These are phyloP conservation scores for Azemiops feae DNA, from an alignment of 2,113 vertebrate genomes.

Conservation along the genomic window DNA sequence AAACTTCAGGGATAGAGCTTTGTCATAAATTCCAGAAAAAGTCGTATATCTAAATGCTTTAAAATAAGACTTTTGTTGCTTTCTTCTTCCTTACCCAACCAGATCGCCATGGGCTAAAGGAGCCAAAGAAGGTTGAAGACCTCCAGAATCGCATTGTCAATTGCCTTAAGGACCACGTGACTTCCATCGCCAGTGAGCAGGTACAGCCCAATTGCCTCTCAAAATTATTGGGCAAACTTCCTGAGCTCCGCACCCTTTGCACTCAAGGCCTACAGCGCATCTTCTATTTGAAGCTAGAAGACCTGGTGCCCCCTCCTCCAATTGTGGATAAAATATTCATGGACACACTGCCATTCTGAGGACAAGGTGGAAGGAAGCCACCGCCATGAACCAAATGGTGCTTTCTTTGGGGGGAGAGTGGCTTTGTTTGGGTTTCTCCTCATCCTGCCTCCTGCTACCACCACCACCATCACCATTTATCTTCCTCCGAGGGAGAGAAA, in stretches of 20 bases:
- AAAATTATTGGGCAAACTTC: constrained; percentile 87
- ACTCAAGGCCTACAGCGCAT: constrained; percentile 94
- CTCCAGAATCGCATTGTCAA: constrained; percentile 88
- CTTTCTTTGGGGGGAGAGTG: not conserved
- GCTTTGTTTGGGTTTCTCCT: not conserved
- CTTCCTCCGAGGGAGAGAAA: not conserved
- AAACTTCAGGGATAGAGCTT: not conserved
- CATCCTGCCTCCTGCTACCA: not conserved
- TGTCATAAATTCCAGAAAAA: not conserved
- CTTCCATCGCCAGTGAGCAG: constrained; percentile 65
- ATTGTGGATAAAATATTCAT: constrained; percentile 95
- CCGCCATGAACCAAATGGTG: not conserved
- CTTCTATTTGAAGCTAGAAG: constrained; percentile 94
- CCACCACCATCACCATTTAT: not conserved
- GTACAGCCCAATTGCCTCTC: constrained; percentile 84
- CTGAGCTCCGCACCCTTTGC: constrained; percentile 90
- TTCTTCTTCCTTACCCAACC: not conserved
- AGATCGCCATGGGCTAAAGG: constrained; percentile 92
- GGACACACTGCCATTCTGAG: constrained; percentile 92
- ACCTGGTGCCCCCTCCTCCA: constrained; percentile 87
- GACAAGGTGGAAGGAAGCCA: not conserved
- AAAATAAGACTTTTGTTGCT: not conserved
- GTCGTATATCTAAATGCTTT: not conserved
- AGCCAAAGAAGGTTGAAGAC: constrained; percentile 87
- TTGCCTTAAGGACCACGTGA: constrained; percentile 91